Conservation (phyloP, 2,113 vertebrate species). For the Triplophysa dalaica region DNA sequence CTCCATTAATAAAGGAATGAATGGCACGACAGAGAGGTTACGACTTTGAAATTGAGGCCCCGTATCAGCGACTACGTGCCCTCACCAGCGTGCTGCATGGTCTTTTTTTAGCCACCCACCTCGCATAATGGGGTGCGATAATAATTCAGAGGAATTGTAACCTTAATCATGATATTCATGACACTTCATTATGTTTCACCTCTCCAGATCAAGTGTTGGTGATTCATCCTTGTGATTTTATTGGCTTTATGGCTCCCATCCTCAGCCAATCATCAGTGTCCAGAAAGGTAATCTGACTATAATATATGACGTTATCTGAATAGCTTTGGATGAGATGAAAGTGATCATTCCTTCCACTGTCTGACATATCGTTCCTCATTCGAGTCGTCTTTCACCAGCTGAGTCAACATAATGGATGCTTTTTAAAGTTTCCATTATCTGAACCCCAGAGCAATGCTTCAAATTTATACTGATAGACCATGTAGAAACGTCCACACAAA, state of each 20-base stretch:
- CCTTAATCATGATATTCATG: slow-evolving; percentile 23
- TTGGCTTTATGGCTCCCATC: not conserved
- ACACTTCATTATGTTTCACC: not conserved
- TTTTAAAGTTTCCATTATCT: slow-evolving; percentile 52
- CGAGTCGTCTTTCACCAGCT: not conserved
- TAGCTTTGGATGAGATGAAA: slow-evolving; percentile 25
- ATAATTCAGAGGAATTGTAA: slow-evolving; percentile 5
- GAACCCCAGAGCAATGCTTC: slow-evolving; percentile 37
- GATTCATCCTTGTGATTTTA: not conserved
- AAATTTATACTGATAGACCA: slow-evolving; percentile 31
- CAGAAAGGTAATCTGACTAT: slow-evolving; percentile 7
- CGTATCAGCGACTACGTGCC: slow-evolving; percentile 13
- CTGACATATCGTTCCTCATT: slow-evolving; percentile 32
- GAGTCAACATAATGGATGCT: slow-evolving; percentile 30
- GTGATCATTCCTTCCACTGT: not conserved
- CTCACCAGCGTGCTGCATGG: slow-evolving; percentile 10
- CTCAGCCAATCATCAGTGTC: not conserved
- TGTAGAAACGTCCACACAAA: slow-evolving; percentile 37
- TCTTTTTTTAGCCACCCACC: slow-evolving; percentile 11
- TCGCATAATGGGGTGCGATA: slow-evolving; percentile 18
- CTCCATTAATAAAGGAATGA: slow-evolving; percentile 39
- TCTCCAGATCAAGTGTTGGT: not conserved
- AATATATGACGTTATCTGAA: slow-evolving; percentile 21
- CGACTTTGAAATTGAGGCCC: slow-evolving; percentile 28
- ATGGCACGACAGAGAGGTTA: slow-evolving; percentile 28